Conservation (phyloP, 1,140 invertebrate species). For the Drosophila trapezifrons region DNA sequence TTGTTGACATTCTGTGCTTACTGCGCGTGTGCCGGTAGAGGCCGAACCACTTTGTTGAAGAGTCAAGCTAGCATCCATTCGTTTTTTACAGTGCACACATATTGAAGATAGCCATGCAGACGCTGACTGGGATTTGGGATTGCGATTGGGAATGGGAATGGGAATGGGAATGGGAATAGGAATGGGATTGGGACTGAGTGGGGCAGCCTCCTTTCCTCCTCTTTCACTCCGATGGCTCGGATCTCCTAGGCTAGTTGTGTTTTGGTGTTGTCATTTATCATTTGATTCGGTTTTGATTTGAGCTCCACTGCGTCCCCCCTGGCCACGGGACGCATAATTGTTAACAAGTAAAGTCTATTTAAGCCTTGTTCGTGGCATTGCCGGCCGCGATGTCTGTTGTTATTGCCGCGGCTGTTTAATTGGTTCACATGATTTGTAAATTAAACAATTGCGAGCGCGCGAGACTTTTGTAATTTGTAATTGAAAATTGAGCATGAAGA, state of each 20-base stretch:
- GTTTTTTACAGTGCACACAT: slow-evolving; percentile 18
- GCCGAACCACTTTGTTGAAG: no score
- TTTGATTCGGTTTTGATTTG: slow-evolving; percentile 77
- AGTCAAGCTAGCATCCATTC: no score
- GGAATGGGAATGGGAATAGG: slow-evolving; percentile 11
- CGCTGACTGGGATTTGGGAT: slow-evolving; percentile 34
- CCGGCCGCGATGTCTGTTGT: slow-evolving; percentile 28
- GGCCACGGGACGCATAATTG: slow-evolving; percentile 59
- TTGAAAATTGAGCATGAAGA: slow-evolving; percentile 78
- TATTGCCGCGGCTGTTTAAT: slow-evolving; percentile 70
- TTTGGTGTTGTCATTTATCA: slow-evolving; percentile 83
- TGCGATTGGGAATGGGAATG: slow-evolving; percentile 34
- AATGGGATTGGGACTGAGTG: slow-evolving; percentile 7
- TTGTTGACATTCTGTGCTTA: no score
- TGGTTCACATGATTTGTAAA: slow-evolving; percentile 84
- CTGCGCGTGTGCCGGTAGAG: no score
- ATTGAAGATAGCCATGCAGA: slow-evolving; percentile 39
- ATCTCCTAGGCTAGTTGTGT: slow-evolving; percentile 74
- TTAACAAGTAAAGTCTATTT: slow-evolving; percentile 83
- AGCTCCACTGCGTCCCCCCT: slow-evolving; percentile 27
- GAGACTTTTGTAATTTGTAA: slow-evolving; percentile 74
- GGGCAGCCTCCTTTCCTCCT: slow-evolving; percentile 14
- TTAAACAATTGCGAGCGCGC: slow-evolving; percentile 79
- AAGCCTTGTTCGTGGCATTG: slow-evolving; percentile 73
- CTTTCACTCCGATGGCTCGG: slow-evolving; percentile 30